Evolutionary conservation across 2,113 vertebrate genomes (phyloP), one percentile per base, ranked within the genome.

Genomic region (Beaufortia kweichowensis): DNA sequence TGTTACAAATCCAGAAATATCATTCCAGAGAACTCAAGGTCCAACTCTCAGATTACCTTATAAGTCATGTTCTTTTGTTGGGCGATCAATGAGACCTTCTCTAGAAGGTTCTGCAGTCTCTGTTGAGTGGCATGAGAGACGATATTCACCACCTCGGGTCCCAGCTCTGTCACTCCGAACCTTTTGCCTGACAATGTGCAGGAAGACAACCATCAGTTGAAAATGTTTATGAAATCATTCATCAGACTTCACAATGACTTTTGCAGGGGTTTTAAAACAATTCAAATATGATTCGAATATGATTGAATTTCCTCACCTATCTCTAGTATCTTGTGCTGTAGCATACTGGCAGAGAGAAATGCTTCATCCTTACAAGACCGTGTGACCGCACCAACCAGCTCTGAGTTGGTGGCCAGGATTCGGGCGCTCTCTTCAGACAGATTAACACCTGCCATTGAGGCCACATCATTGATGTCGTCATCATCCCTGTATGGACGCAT

Each of bases 391-490:
- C 97, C 97, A 76, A 98, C 96, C 7, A 98, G 75, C 59, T 95
- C 94, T 0, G 96, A 99, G 88, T 96, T 98, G 41, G 95, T 98
- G 74, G 96, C 96, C 77, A 99, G 83, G 89, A 98, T 99, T 17
- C 96, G 93, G 3, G 95, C 96, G 1, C 94, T 99, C 86, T 99
- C 97, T 86, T 99, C 97, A 0, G 95, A 96, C 6, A 99, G 86
- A 88, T 97, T 98, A 23, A 98, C 97, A 56, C 97, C 97, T 0
- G 97, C 96, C 97, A 98, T 98, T 1, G 96, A 98, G 0, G 96
- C 96, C 71, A 99, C 97, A 1, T 99, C 97, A 1, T 98, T 98
- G 83, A 99, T 96, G 90, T 99, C 96, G 6, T 99, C 97, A 0
- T 99, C 96, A 56, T 99, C 96, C 90, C 97, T 99, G 86, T 3